A percentile compares a stretch with the other conserved stretches of the same genome.
Conservation (phyloP, 1,140 invertebrate genomes). For the Heliothis virescens region DNA sequence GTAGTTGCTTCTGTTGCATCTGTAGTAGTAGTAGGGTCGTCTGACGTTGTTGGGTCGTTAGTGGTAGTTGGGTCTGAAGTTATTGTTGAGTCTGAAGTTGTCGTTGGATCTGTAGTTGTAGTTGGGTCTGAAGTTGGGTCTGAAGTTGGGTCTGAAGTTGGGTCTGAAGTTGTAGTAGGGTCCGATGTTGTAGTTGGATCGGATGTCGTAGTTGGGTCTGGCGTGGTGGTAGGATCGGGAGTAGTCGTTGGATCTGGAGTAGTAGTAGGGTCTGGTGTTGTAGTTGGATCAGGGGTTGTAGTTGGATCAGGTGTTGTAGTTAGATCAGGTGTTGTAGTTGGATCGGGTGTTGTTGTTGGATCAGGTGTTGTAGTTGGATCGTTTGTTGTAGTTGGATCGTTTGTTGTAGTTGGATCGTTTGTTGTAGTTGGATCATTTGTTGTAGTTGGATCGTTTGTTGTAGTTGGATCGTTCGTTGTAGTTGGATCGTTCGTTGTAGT, state of each 20-base stretch:
- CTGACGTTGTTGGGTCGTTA: slow-evolving; percentile 29
- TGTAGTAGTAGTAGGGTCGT: slow-evolving; percentile 10
- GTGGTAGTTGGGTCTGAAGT: not conserved
- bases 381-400: not conserved
- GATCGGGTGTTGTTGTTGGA: not conserved
- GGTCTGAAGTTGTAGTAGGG: not conserved
- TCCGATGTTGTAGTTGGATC: slow-evolving; percentile 4
- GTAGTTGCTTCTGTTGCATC: slow-evolving; percentile 6
- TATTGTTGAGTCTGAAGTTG: not conserved
- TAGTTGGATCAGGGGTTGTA: slow-evolving; percentile 10
- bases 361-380: not conserved
- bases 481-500: not conserved
- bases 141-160: not conserved
- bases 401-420: slow-evolving; percentile 7
- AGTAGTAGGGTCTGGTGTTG: not conserved
- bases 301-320: not conserved
- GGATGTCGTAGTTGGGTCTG: not conserved
- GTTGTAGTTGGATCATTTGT: not conserved
- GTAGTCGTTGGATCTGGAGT: not conserved
- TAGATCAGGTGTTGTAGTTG: not conserved
- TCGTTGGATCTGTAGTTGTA: not conserved
- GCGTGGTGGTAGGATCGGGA: not conserved
- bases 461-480: not conserved
- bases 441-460: slow-evolving; percentile 3
- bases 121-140: not conserved